These are phyloP conservation scores for Conchocele bisecta DNA, from an alignment of 2,888 invertebrate genomes.

Conservation along the genomic window DNA sequence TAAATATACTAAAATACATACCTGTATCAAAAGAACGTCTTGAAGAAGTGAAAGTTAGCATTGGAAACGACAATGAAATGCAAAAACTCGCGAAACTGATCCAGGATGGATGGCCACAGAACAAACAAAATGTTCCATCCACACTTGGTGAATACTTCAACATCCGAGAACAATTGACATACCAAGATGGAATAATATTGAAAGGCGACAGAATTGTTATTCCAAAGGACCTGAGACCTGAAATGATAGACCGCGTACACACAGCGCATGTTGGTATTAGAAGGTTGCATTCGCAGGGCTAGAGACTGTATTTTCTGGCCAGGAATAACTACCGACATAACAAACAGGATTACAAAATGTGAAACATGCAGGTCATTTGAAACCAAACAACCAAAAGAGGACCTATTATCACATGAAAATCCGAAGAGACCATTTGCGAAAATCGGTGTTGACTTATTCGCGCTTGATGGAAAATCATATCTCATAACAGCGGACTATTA, in stretches of 20 bases:
- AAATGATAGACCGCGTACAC: too few relatives aligned
- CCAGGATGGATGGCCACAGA: conserved; percentile 35
- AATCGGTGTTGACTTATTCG: conserved; percentile 16
- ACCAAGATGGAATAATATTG: neutral
- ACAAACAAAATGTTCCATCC: neutral
- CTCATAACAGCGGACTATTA: conserved; percentile 11
- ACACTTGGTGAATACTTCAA: neutral
- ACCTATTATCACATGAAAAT: conserved; percentile 3
- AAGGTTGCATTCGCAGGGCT: neutral
- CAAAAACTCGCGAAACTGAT: conserved; percentile 12
- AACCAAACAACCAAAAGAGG: neutral
- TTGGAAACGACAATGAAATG: conserved; percentile 13
- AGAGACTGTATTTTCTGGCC: conserved; percentile 1
- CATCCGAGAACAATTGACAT: too few relatives aligned
- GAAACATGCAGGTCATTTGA: neutral
- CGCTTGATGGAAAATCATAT: conserved; percentile 5
- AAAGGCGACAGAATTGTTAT: too few relatives aligned
- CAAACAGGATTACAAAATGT: neutral
- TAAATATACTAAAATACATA: neutral
- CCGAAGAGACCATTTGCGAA: conserved; percentile 17
- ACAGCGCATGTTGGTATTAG: too few relatives aligned
- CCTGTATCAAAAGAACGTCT: neutral
- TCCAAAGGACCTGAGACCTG: too few relatives aligned
- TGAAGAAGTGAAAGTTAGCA: neutral
- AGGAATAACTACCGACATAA: neutral